A percentile compares a stretch with the other conserved stretches of the same genome.
Conservation (phyloP, 2,113 vertebrate species). For the Ascaphus truei region DNA sequence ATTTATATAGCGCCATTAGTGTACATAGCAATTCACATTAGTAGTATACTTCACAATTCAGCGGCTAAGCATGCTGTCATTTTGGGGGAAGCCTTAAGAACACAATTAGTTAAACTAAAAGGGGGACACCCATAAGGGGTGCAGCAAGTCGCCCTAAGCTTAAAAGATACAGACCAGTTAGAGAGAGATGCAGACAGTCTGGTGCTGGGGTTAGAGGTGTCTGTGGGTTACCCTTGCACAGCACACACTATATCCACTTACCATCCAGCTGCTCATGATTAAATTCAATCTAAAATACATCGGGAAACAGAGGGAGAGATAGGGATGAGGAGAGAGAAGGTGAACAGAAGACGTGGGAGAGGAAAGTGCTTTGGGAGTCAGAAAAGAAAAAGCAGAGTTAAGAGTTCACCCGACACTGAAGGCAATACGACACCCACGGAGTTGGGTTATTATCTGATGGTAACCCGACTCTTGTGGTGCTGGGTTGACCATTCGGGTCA, state of each 20-base stretch:
- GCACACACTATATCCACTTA: constrained; percentile 38
- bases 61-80: not conserved
- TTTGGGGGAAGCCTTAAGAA: not conserved
- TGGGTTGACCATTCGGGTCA: too few species aligned
- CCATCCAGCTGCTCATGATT: constrained; percentile 46
- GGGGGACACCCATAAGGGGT: not conserved
- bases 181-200: not conserved
- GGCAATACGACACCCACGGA: not conserved
- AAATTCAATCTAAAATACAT: constrained; percentile 69
- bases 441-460: not conserved
- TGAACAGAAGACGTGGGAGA: constrained; percentile 36
- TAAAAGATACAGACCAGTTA: not conserved
- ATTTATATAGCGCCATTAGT: too few species aligned
- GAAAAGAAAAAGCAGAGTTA: constrained; percentile 42
- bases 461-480: not conserved
- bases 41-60: too few species aligned
- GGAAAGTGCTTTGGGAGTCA: constrained; percentile 26
- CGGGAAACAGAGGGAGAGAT: constrained; percentile 59
- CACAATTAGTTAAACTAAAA: not conserved
- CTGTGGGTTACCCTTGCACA: not conserved
- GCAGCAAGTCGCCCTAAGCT: not conserved
- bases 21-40: too few species aligned
- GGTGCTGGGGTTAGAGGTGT: not conserved
- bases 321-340: constrained; percentile 40
- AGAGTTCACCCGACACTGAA: too few species aligned